These are phyloP conservation scores for Mus musculus DNA, from an alignment of 2,113 vertebrate genomes.

Conservation along the genomic window GRCm39 chr11:90042001-90042500, in stretches of 20 bases:
- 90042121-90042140: background rate
- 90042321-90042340: background rate
- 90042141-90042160: background rate
- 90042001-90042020: background rate
- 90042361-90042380: background rate
- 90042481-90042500: background rate
- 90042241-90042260: background rate
- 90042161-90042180: background rate
- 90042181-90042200: background rate
- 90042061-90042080: background rate
- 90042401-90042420: conserved; percentile 16
- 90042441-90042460: too few relatives aligned
- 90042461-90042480: background rate
- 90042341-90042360: conserved; percentile 1
- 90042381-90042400: background rate
- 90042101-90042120: background rate
- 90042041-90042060: background rate
- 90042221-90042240: background rate
- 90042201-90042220: background rate
- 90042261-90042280: background rate
- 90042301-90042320: background rate
- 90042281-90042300: background rate
- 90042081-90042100: background rate
- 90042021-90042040: background rate
- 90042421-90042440: background rate